Evolutionary conservation across 1,140 invertebrate genomes (phyloP), one percentile per base, ranked within the genome.

Genomic region (Zaprionus vittiger): DNA sequence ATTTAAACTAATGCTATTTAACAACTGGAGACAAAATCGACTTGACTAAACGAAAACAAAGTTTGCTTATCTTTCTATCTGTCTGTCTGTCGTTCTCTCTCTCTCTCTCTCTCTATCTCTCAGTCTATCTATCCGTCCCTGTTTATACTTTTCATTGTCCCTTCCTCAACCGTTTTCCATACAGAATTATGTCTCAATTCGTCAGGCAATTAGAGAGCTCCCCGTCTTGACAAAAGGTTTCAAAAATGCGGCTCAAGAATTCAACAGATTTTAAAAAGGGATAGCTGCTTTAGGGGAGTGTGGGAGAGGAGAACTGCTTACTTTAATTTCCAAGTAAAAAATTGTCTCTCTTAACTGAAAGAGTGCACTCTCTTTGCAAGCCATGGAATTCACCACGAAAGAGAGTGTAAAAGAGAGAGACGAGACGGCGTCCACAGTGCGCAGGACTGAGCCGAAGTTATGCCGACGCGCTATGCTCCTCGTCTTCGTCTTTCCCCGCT

Each of bases 271-370:
- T 12, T 11, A 49, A 7, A 2, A 9, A 5, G 47, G 9, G 20
- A 14, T 11, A 12, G 31, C 31, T 34, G 28, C 28, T 31, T 31
- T 9, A 1, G 9, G 17, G 17, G 44, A 3, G 44, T 2, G 44
- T 0, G 4, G 4, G 47, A 12, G 2, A 24, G 17, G 11, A 5
- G 20, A 34, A 34, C 20, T 67, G 49, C 49, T 60, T 65, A 37
- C 63, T 83, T 89, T 90, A 80, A 90, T 90, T 85, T 70, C 68
- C 80, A 89, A 79, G 59, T 76, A 61, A 70, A 62, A 84, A 64
- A 37, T 31, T 59, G 11, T 38, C 37, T 44, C 56, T 73, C 49
- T 68, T 71, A 63, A 22, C 11, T 31, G 17, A 52, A 52, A 14
- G 41, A 47, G n/a, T n/a, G 37, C 5, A 2, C 47, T 47, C 17